Conservation (phyloP, 1,140 invertebrate species). For the Drosophila pallidifrons region DNA sequence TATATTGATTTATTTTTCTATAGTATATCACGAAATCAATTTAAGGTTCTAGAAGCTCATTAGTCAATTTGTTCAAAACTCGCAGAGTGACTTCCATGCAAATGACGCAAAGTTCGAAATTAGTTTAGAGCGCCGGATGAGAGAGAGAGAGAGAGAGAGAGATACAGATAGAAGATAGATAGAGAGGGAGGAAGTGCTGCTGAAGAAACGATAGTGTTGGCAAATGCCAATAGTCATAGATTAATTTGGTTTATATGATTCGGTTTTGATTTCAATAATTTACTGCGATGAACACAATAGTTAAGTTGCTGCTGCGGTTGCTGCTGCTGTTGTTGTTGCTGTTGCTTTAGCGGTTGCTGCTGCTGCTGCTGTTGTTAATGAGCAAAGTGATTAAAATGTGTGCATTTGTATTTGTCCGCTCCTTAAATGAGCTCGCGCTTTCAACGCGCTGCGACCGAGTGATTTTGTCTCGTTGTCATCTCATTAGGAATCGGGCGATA, state of each 20-base stretch:
- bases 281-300: conserved; percentile 21
- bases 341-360: background rate
- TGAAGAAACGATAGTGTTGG: background rate
- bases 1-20: background rate
- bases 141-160: conserved; percentile 8
- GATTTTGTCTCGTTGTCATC: conserved; percentile 83
- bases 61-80: conserved; percentile 15
- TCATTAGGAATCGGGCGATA: conserved; percentile 83
- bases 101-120: conserved; percentile 8
- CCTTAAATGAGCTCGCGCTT: conserved; percentile 82
- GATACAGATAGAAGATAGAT: background rate
- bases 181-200: background rate
- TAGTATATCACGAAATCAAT: background rate
- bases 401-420: conserved; percentile 84
- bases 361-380: conserved; percentile 65
- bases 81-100: conserved; percentile 7
- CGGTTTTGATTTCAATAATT: conserved; percentile 26
- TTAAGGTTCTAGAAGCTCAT: conserved; percentile 1
- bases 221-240: conserved; percentile 7
- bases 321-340: background rate
- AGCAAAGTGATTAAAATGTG: conserved; percentile 82
- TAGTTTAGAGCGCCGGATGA: background rate
- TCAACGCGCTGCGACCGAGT: conserved; percentile 71
- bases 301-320: conserved; percentile 8
- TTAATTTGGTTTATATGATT: background rate